Conservation (phyloP, 2,797 vertebrate species). For the Atherinosoma microstoma region DNA sequence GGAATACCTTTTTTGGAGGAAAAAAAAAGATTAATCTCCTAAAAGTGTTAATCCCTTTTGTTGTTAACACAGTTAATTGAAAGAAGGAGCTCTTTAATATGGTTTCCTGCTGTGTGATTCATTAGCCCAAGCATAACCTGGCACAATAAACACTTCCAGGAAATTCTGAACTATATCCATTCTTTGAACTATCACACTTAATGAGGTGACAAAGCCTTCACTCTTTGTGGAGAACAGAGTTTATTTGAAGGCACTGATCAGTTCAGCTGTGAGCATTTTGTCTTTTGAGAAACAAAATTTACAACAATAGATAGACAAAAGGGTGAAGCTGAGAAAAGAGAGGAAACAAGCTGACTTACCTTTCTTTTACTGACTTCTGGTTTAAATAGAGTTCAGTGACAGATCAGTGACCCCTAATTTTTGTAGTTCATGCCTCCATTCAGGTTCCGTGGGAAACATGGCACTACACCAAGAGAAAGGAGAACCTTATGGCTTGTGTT, state of each 20-base stretch:
- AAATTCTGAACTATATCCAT: conserved; percentile 50
- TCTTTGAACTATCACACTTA: conserved; percentile 53
- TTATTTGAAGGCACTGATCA: conserved; percentile 45
- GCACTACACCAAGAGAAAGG: conserved; percentile 1
- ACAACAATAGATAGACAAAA: background rate
- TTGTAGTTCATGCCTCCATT: conserved; percentile 2
- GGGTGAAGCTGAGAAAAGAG: background rate
- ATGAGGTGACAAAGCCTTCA: conserved; percentile 43
- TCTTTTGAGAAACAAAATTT: conserved; percentile 23
- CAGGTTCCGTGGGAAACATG: conserved; percentile 27
- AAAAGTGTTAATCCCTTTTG: conserved; percentile 67
- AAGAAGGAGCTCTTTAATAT: conserved; percentile 70
- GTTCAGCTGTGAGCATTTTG: conserved; percentile 13
- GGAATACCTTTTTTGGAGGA: conserved; percentile 39
- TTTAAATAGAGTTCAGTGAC: conserved; percentile 55
- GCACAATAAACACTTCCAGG: conserved; percentile 69
- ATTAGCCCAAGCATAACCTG: conserved; percentile 52
- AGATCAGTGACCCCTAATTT: conserved; percentile 37
- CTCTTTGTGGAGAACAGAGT: conserved; percentile 9
- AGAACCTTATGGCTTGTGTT: background rate
- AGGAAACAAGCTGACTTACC: conserved; percentile 13
- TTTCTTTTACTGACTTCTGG: conserved; percentile 18
- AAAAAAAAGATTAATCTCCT: conserved; percentile 33
- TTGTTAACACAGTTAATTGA: conserved; percentile 77
- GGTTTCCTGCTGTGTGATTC: conserved; percentile 66